These are phyloP conservation scores for Drosophila maculinotata DNA, from an alignment of 2,888 invertebrate genomes.

Conservation along the genomic window DNA sequence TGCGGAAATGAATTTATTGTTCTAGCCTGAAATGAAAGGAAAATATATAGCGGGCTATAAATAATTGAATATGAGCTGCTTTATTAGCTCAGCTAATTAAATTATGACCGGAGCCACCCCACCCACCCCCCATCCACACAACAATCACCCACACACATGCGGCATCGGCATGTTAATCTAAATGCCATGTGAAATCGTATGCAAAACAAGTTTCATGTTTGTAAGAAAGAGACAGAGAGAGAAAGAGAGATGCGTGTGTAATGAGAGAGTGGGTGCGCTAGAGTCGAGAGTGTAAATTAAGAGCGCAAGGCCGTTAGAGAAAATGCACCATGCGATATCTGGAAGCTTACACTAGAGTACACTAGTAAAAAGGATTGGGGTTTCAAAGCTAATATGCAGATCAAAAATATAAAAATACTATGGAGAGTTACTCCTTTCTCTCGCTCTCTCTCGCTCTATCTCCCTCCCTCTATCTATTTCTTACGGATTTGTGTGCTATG, in stretches of 20 bases:
- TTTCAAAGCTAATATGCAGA: too few relatives aligned
- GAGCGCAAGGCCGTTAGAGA: constrained; percentile 7
- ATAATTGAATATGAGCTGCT: constrained; percentile 30
- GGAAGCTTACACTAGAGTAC: too few relatives aligned
- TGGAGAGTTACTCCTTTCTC: too few relatives aligned
- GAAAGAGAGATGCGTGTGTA: neutral
- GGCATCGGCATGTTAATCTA: constrained; percentile 6
- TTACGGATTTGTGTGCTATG: too few relatives aligned
- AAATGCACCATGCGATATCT: neutral
- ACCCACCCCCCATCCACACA: constrained; percentile 2
- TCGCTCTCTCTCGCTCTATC: too few relatives aligned
- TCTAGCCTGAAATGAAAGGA: constrained; percentile 41
- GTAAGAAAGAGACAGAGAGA: constrained; percentile 2
- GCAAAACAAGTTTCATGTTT: constrained; percentile 18
- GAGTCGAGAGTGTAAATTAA: constrained; percentile 8
- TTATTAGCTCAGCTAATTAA: constrained; percentile 55
- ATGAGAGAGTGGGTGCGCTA: neutral
- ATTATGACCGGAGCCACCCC: constrained; percentile 34
- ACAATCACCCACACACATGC: constrained; percentile 12
- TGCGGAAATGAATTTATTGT: constrained; percentile 34
- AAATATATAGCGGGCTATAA: constrained; percentile 38
- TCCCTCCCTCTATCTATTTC: too few relatives aligned
- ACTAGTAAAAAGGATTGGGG: too few relatives aligned
- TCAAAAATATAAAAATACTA: too few relatives aligned
- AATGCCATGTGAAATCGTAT: constrained; percentile 16